A percentile compares a stretch with the other conserved stretches of the same genome.
These are phyloP conservation scores for Hydractinia symbiolongicarpus DNA, from an alignment of 30 jellyfish, hydroid and myxozoan species.

Conservation along the genomic window DNA sequence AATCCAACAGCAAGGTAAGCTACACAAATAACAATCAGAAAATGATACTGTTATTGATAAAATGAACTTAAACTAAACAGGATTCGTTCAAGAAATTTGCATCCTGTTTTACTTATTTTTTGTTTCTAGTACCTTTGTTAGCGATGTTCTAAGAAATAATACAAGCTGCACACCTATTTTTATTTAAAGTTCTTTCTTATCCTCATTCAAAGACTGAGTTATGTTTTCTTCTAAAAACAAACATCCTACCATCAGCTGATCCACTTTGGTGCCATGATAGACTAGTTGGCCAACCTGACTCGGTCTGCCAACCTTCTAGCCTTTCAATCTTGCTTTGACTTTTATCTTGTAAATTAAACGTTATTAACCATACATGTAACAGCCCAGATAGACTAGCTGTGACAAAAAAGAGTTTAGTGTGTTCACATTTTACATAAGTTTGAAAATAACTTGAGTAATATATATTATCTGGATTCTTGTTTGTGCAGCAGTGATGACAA, in stretches of 20 bases:
- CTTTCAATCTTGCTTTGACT: neutral
- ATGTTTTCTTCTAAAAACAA: neutral
- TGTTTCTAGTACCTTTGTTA: too few species aligned
- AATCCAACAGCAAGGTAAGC: slow-evolving; percentile 29
- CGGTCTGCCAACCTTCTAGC: slow-evolving; percentile 3
- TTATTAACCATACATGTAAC: slow-evolving; percentile 19
- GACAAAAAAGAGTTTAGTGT: neutral
- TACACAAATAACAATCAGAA: neutral
- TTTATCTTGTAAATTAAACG: neutral
- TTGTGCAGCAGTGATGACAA: neutral
- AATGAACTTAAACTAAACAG: too few species aligned
- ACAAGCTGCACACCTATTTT: too few species aligned
- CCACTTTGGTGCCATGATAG: slow-evolving; percentile 7
- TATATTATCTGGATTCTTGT: neutral
- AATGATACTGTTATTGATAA: neutral
- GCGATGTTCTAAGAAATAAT: too few species aligned
- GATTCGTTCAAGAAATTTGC: too few species aligned
- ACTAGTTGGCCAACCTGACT: slow-evolving; percentile 29
- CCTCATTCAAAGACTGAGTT: too few species aligned
- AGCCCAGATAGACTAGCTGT: slow-evolving; percentile 35
- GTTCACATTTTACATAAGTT: slow-evolving; percentile 14
- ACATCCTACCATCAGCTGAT: slow-evolving; percentile 1
- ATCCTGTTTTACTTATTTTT: too few species aligned
- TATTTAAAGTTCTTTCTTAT: too few species aligned
- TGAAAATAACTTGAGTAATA: slow-evolving; percentile 2